Percentiles rank a stretch among this genome's conserved stretches.
These are phyloP conservation scores for Oceanodroma leucorhoa DNA, from an alignment of 2,797 vertebrate genomes.

Conservation along the genomic window DNA sequence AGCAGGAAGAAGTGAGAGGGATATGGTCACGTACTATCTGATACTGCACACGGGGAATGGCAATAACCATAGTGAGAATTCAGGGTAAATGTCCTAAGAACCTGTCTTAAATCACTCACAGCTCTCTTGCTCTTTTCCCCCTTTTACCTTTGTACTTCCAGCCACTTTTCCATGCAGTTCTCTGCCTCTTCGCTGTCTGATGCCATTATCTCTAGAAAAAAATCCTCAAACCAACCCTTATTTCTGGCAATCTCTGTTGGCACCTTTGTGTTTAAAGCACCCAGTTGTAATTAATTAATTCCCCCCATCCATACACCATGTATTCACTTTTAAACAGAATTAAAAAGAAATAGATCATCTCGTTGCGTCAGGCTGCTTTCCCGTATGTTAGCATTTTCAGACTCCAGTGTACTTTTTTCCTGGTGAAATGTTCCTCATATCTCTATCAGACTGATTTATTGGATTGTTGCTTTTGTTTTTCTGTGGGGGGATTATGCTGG, in stretches of 20 bases:
- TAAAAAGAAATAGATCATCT: background rate
- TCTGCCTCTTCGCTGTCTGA: background rate
- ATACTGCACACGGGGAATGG: background rate
- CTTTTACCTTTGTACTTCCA: background rate
- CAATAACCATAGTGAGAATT: background rate
- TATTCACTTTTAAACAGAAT: background rate
- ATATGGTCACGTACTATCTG: background rate
- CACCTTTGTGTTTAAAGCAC: background rate
- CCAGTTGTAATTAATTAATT: background rate
- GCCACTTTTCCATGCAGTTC: background rate
- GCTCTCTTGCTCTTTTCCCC: background rate
- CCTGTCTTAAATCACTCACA: background rate
- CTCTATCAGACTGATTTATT: conserved; percentile 3
- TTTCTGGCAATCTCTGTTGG: background rate
- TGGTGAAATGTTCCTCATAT: background rate
- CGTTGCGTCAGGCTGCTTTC: background rate
- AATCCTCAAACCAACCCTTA: background rate
- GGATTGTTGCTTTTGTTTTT: conserved; percentile 33
- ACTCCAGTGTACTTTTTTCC: background rate
- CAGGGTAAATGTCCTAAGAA: background rate
- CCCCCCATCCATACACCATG: background rate
- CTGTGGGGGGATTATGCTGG: background rate
- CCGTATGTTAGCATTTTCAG: background rate
- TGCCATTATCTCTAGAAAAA: background rate
- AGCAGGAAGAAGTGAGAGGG: background rate